phyloP scores from a whole-genome alignment of 2,113 vertebrate species.

The Polypterus senegalus region DNA sequence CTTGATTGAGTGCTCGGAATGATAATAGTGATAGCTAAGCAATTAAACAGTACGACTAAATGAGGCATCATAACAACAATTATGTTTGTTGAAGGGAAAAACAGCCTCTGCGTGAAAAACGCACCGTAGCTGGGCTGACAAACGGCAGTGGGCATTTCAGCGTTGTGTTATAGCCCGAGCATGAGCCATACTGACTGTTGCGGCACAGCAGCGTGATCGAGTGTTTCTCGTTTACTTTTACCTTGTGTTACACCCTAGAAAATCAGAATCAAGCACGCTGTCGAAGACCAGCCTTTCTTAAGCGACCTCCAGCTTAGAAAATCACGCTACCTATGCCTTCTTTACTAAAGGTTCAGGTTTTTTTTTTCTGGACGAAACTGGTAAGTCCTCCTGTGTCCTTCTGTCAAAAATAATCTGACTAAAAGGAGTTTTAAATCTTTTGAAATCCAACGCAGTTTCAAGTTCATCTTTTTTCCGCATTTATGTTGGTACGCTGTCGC shows the following conservation, averaged over 20 bases:
- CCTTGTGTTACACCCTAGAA: slow-evolving; percentile 35
- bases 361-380: slow-evolving; percentile 32
- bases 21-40: slow-evolving; percentile 68
- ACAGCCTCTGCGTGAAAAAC: slow-evolving; percentile 63
- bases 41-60: slow-evolving; percentile 82
- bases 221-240: slow-evolving; percentile 40
- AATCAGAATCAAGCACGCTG: slow-evolving; percentile 31
- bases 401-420: slow-evolving; percentile 7
- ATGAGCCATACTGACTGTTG: slow-evolving; percentile 44
- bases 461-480: too few relatives aligned
- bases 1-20: slow-evolving; percentile 67
- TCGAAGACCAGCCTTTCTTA: slow-evolving; percentile 33
- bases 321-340: slow-evolving; percentile 35
- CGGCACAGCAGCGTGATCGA: slow-evolving; percentile 37
- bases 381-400: slow-evolving; percentile 37
- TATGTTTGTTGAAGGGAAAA: slow-evolving; percentile 79
- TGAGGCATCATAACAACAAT: slow-evolving; percentile 81
- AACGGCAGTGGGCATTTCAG: slow-evolving; percentile 67
- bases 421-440: too few relatives aligned
- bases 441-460: too few relatives aligned
- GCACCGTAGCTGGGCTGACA: slow-evolving; percentile 65
- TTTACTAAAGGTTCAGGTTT: slow-evolving; percentile 25
- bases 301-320: slow-evolving; percentile 24
- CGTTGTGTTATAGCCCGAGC: slow-evolving; percentile 49
- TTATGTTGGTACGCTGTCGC: too few relatives aligned